Conservation (phyloP, 2,113 vertebrate genomes). For the Dolichotis patagonum region DNA sequence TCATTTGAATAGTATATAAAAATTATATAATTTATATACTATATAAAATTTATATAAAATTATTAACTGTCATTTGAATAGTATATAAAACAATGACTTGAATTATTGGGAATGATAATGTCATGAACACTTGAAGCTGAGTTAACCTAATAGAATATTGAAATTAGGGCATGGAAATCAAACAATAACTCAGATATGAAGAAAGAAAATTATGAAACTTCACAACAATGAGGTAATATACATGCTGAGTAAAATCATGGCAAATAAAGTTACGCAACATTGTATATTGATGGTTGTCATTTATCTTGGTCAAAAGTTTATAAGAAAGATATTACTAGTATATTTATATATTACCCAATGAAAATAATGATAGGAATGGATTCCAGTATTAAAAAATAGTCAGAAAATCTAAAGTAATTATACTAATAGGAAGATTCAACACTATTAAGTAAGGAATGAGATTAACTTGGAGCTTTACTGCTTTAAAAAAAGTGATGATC, state of each 20-base stretch:
- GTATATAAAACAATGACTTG: neutral
- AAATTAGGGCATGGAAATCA: neutral
- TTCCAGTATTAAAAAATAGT: conserved; percentile 1
- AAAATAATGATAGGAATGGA: neutral
- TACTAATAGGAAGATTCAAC: neutral
- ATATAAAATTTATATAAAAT: too few species aligned
- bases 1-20: neutral
- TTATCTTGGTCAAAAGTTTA: neutral
- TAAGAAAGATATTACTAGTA: neutral
- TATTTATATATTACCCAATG: neutral
- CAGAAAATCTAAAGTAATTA: neutral
- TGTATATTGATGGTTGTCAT: neutral
- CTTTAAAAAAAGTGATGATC: neutral
- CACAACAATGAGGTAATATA: neutral
- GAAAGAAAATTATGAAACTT: neutral
- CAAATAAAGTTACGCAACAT: neutral
- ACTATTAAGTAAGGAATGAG: neutral
- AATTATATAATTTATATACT: too few species aligned
- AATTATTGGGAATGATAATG: neutral
- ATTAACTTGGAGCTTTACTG: neutral
- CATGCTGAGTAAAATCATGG: neutral
- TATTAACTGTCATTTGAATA: neutral
- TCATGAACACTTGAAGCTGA: neutral
- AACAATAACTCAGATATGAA: neutral
- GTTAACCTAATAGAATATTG: neutral